Percentiles rank a stretch among this genome's conserved stretches.
Evolutionary conservation across 2,888 invertebrate species (phyloP).

Genomic region (Timandra comae): DNA sequence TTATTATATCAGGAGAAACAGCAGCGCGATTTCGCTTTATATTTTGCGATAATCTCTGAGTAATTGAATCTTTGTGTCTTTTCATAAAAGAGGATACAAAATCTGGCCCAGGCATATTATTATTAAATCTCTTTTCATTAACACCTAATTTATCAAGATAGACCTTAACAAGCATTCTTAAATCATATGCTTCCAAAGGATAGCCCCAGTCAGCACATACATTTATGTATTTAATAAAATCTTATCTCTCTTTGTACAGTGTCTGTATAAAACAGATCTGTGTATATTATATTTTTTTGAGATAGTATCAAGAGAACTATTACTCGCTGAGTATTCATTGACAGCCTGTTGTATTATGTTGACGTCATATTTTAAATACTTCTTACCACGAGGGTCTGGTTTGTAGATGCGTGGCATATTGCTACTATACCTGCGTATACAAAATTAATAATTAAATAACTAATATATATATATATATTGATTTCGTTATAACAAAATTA

Average conservation of each 20-base stretch:
- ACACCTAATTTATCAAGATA: slow-evolving; percentile 16
- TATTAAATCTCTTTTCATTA: slow-evolving; percentile 13
- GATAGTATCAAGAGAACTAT: slow-evolving; percentile 1
- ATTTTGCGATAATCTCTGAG: slow-evolving; percentile 22
- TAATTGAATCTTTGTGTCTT: slow-evolving; percentile 20
- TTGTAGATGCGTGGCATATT: neutral
- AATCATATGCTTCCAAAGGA: slow-evolving; percentile 15
- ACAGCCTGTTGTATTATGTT: slow-evolving; percentile 9
- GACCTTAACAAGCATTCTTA: slow-evolving; percentile 15
- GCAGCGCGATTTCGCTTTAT: too few relatives aligned
- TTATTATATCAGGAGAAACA: too few relatives aligned
- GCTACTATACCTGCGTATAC: too few relatives aligned
- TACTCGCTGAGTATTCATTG: slow-evolving; percentile 2
- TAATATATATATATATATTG: too few relatives aligned
- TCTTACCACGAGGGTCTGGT: neutral
- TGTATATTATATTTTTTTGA: slow-evolving; percentile 13
- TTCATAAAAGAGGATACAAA: slow-evolving; percentile 19
- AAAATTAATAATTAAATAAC: too few relatives aligned
- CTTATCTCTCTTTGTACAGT: slow-evolving; percentile 10
- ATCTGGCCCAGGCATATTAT: slow-evolving; percentile 22
- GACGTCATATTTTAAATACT: slow-evolving; percentile 11
- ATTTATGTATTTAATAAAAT: slow-evolving; percentile 19
- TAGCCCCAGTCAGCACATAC: slow-evolving; percentile 20
- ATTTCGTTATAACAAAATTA: too few relatives aligned
- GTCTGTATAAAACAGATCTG: slow-evolving; percentile 4